Evolutionary conservation across 1,140 invertebrate species (phyloP).

Genomic region (Bombyx mandarina): DNA sequence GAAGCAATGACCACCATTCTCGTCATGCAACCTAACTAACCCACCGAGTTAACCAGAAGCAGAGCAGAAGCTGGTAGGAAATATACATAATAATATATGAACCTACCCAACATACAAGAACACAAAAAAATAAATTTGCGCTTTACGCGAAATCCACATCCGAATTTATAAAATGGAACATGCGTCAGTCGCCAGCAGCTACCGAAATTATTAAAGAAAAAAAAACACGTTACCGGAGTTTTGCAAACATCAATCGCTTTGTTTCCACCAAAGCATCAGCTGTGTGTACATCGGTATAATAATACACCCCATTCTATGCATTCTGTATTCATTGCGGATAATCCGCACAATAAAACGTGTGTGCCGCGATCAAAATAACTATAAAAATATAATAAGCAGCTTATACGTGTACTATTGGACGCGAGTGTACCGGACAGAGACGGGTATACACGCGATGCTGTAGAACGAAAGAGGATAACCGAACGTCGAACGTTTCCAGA

Average conservation of each 20-base stretch:
- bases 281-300: slow-evolving; percentile 54
- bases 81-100: too few species aligned
- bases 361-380: slow-evolving; percentile 65
- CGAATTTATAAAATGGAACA: too few species aligned
- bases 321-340: slow-evolving; percentile 64
- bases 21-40: too few species aligned
- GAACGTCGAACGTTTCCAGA: slow-evolving; percentile 15
- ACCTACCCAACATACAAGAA: too few species aligned
- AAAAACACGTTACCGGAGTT: slow-evolving; percentile 36
- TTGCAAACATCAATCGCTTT: slow-evolving; percentile 39
- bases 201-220: slow-evolving; percentile 2
- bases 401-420: slow-evolving; percentile 56
- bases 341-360: slow-evolving; percentile 60
- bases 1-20: too few species aligned
- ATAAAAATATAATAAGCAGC: slow-evolving; percentile 68
- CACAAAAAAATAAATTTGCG: too few species aligned
- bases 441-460: slow-evolving; percentile 7
- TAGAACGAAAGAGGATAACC: slow-evolving; percentile 7
- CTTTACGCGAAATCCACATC: too few species aligned
- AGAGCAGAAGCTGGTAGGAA: too few species aligned
- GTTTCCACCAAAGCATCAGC: slow-evolving; percentile 48
- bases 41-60: too few species aligned
- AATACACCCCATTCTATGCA: slow-evolving; percentile 30
- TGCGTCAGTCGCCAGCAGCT: too few species aligned
- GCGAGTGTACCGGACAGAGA: slow-evolving; percentile 29